Percentiles rank a stretch among this genome's conserved stretches.
phyloP scores from a whole-genome alignment of 2,888 invertebrate species.

The Cyrtodaria siliqua region DNA sequence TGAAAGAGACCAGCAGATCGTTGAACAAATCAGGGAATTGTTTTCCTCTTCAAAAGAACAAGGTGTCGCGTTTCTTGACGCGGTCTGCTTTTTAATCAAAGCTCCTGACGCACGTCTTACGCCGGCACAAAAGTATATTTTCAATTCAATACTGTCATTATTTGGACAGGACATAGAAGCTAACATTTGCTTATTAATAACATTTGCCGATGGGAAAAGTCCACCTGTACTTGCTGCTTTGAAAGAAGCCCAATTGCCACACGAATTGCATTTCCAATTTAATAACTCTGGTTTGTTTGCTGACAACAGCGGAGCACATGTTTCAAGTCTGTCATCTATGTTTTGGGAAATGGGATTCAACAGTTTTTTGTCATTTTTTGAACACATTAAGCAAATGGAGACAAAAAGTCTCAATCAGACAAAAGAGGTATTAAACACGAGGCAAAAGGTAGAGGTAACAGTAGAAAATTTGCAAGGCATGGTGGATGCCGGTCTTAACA shows the following conservation, averaged over 20 bases:
- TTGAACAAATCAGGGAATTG: conserved; percentile 30
- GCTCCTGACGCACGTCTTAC: conserved; percentile 63
- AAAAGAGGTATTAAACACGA: conserved; percentile 56
- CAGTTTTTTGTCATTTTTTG: conserved; percentile 58
- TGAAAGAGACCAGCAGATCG: conserved; percentile 33
- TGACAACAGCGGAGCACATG: conserved; percentile 26
- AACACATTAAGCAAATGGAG: conserved; percentile 37
- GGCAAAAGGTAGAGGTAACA: conserved; percentile 56
- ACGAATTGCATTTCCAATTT: conserved; percentile 44
- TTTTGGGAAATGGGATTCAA: conserved; percentile 65
- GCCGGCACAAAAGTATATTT: conserved; percentile 62
- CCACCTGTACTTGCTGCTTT: conserved; percentile 62
- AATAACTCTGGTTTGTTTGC: conserved; percentile 67
- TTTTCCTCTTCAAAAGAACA: conserved; percentile 11
- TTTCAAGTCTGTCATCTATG: conserved; percentile 35
- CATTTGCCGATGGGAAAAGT: conserved; percentile 66
- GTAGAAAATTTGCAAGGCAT: conserved; percentile 39
- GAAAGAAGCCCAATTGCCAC: conserved; percentile 54
- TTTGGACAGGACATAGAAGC: conserved; percentile 63
- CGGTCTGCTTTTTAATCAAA: conserved; percentile 64
- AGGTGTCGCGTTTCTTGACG: conserved; percentile 59
- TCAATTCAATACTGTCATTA: conserved; percentile 57
- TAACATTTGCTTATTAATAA: conserved; percentile 60
- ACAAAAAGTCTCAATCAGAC: conserved; percentile 62
- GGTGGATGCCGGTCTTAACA: conserved; percentile 39